phyloP scores from a whole-genome alignment of 2,888 invertebrate species.

The Amblyjoppa proteus region DNA sequence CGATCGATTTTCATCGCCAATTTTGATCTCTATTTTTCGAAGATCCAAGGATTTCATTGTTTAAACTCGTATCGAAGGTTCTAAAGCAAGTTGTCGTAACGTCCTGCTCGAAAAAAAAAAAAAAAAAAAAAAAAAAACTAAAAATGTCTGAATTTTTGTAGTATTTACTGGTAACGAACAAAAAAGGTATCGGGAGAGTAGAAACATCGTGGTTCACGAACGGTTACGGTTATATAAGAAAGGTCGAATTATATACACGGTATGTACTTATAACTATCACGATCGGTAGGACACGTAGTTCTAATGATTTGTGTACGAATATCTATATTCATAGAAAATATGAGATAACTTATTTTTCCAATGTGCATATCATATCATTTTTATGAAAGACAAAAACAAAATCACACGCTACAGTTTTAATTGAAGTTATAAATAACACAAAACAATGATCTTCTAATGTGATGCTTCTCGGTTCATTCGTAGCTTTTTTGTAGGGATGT shows the following conservation, averaged over 20 bases:
- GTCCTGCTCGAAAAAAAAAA: slow-evolving; percentile 44
- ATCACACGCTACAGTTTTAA: slow-evolving; percentile 63
- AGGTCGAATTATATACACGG: slow-evolving; percentile 70
- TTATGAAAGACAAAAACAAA: slow-evolving; percentile 78
- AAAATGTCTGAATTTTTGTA: slow-evolving; percentile 49
- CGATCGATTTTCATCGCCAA: slow-evolving; percentile 3
- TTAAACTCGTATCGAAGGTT: slow-evolving; percentile 58
- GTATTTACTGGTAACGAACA: slow-evolving; percentile 33
- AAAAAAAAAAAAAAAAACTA: slow-evolving; percentile 9
- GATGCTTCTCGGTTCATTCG: slow-evolving; percentile 62
- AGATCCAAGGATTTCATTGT: slow-evolving; percentile 36
- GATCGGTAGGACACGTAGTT: slow-evolving; percentile 81
- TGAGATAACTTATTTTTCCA: slow-evolving; percentile 85
- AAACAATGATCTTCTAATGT: slow-evolving; percentile 60
- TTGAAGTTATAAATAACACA: slow-evolving; percentile 43
- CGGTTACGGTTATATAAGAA: slow-evolving; percentile 44
- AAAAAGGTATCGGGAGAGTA: slow-evolving; percentile 58
- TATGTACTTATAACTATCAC: slow-evolving; percentile 80
- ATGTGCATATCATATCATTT: slow-evolving; percentile 85
- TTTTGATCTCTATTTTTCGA: slow-evolving; percentile 21
- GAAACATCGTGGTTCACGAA: slow-evolving; percentile 67
- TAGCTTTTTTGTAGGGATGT: slow-evolving; percentile 19
- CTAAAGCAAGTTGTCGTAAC: slow-evolving; percentile 54
- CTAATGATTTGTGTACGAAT: slow-evolving; percentile 81
- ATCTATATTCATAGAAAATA: slow-evolving; percentile 83